Evolutionary conservation across 1,140 invertebrate genomes (phyloP).

Genomic region (Macrobrachium rosenbergii): DNA sequence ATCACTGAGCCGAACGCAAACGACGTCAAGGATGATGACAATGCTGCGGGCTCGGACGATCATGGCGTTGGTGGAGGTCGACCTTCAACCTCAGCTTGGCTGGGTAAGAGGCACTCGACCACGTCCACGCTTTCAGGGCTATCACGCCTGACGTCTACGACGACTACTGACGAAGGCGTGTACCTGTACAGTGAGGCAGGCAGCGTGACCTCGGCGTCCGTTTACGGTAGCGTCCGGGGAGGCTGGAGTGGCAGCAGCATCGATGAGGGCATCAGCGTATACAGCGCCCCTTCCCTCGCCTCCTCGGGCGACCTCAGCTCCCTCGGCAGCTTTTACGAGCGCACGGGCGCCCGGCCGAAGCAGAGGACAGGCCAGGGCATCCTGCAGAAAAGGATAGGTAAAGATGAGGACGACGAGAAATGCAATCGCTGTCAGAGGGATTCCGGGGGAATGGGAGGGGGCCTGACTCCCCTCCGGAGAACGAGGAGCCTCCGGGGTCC

Average conservation of each 20-base stretch:
- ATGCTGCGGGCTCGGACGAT: too few species aligned
- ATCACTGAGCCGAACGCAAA: too few species aligned
- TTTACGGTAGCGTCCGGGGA: constrained; percentile 35
- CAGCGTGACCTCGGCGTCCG: constrained; percentile 51
- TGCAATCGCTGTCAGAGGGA: constrained; percentile 61
- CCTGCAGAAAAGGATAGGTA: constrained; percentile 15
- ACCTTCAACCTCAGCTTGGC: neutral
- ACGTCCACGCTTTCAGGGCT: constrained; percentile 37
- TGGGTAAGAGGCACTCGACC: constrained; percentile 43
- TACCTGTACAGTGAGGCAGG: constrained; percentile 56
- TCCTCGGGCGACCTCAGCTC: constrained; percentile 24
- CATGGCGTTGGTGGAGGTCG: neutral
- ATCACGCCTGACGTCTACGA: constrained; percentile 58
- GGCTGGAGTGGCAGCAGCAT: constrained; percentile 26
- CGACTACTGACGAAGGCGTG: constrained; percentile 63
- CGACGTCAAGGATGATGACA: too few species aligned
- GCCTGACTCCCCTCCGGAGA: constrained; percentile 24
- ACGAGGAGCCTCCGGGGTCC: constrained; percentile 50
- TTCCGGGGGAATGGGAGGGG: constrained; percentile 14
- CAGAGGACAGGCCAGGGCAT: constrained; percentile 8
- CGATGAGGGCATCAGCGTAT: constrained; percentile 48
- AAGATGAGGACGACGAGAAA: constrained; percentile 50
- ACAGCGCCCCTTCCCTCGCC: constrained; percentile 37
- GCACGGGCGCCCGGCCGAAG: constrained; percentile 45
- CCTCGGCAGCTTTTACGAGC: constrained; percentile 2